Conservation (phyloP, 2,888 invertebrate species). For the Tenthredo notha region DNA sequence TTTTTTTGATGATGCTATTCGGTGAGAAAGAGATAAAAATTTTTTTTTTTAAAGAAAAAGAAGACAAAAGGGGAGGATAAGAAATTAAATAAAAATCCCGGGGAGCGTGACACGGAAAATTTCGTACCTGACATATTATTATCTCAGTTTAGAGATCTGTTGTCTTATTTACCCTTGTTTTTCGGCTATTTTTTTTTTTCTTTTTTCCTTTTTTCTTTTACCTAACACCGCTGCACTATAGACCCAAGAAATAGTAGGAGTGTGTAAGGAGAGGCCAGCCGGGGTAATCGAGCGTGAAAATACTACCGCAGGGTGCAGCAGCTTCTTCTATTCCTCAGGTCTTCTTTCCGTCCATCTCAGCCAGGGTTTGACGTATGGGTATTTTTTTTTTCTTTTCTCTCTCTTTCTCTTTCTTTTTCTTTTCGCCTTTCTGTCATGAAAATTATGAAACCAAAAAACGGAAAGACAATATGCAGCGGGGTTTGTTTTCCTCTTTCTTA, state of each 20-base stretch:
- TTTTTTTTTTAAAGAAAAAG: constrained; percentile 9
- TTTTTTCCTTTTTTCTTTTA: not conserved
- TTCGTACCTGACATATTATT: constrained; percentile 54
- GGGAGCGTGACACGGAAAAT: constrained; percentile 48
- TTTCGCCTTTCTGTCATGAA: constrained; percentile 59
- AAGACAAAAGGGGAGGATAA: not conserved
- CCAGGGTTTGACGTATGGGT: not conserved
- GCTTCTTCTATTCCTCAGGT: constrained; percentile 13
- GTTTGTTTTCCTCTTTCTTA: not conserved
- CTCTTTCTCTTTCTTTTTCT: constrained; percentile 37
- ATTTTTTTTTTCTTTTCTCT: not conserved
- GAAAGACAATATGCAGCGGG: not conserved
- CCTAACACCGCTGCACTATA: not conserved
- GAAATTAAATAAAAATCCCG: constrained; percentile 17
- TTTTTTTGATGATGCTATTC: not conserved
- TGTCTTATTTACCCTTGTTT: constrained; percentile 50
- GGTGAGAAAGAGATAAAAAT: constrained; percentile 14
- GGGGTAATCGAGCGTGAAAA: constrained; percentile 51
- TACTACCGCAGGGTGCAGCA: constrained; percentile 43
- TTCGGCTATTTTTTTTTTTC: not conserved
- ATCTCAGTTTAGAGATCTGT: constrained; percentile 53
- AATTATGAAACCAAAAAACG: constrained; percentile 69
- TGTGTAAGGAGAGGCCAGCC: not conserved
- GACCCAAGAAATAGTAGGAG: not conserved
- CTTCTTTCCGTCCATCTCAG: not conserved